Evolutionary conservation across 1,140 invertebrate genomes (phyloP), one percentile per base, ranked within the genome.

Genomic region (Diabrotica undecimpunctata): DNA sequence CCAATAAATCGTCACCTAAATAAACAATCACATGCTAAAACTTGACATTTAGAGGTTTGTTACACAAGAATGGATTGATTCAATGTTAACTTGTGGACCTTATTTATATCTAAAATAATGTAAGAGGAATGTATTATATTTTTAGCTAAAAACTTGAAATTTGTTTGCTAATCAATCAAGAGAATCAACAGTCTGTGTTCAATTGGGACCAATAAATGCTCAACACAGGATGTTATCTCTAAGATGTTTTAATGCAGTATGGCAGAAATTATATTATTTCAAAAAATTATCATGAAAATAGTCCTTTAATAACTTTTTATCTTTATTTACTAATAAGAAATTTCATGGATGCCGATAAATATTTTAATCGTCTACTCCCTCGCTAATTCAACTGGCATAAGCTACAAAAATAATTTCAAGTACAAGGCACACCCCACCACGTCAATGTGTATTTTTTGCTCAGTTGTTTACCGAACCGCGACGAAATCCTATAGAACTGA

Each of bases 381-480:
- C 39, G 57, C 57, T 62, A 9, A 58, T 14, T 8, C 46, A 35
- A 60, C 10, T 51, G 39, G 25, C 58, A 61, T 13, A 14, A 54
- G 52, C 7, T 64, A 61, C 41, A 59, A 65, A 65, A 65, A 68
- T 68, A 63, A 57, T 35, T 59, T 62, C 60, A 61, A 61, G 58
- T 58, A 54, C 57, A 46, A 60, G 35, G 36, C 8, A 46, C 60
- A 59, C 64, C 68, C 68, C 63, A 70, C 65, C 57, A 62, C 53
- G 52, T 46, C 46, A 52, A 46, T 41, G 7, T 10, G 14, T 56
- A 64, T 56, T 70, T 70, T 62, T 64, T 41, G 66, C 13, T 61
- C 66, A 70, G 66, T 72, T 58, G 66, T 68, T 64, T 37, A 54
- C 37, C 66, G 63, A 68, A 63, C 64, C 38, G 50, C 37, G 53